Base-by-base conservation (phyloP, 2,888 invertebrate genomes). In the Dynastes maya region DNA sequence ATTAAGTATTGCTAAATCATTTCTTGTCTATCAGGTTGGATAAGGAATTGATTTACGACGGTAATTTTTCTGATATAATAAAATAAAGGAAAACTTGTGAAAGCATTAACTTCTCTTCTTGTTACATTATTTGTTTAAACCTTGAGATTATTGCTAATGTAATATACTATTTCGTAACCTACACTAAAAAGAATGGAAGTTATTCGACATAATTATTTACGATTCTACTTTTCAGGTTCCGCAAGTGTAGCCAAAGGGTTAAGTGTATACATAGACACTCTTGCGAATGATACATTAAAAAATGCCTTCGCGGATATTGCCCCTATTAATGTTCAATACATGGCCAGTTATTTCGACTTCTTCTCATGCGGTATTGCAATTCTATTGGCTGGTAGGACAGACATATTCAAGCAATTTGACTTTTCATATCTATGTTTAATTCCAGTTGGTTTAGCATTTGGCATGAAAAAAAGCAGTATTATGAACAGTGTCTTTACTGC, bases 401-500 rank as follows among this genome's bases (percentile, higher is more conserved):
- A 22, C 22, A 2, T 27, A 6, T n/a, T 8, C 6, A 22, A 58
- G 5, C 22, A 2, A 58, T 22, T 5, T 58, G 9, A 58, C n/a
- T 27, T 51, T 58, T 29, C 32, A 63, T 13, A 11, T 11, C 2
- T 63, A 29, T 32, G 13, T 63, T 27, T 32, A 45, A 11, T 89
- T 89, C 76, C 87, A 93, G 93, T 92, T 87, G 94, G 92, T 0
- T 89, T 95, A 29, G 95, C 96, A 0, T 92, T 96, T 81, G 97
- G 98, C 0, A 95, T 96, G 58, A 97, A 96, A 85, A 96, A 97
- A 88, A 97, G 97, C 0, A 94, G 96, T 0, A 90, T 92, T 70
- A 93, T 95, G 81, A 98, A 97, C 89, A 97, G 96, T 86, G 90
- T 97, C 76, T 96, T 97, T 85, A 97, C 97, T 0, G 89, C 93